Evolutionary conservation across 2,113 vertebrate species (phyloP).

Genomic region (Archilochus colubris): DNA sequence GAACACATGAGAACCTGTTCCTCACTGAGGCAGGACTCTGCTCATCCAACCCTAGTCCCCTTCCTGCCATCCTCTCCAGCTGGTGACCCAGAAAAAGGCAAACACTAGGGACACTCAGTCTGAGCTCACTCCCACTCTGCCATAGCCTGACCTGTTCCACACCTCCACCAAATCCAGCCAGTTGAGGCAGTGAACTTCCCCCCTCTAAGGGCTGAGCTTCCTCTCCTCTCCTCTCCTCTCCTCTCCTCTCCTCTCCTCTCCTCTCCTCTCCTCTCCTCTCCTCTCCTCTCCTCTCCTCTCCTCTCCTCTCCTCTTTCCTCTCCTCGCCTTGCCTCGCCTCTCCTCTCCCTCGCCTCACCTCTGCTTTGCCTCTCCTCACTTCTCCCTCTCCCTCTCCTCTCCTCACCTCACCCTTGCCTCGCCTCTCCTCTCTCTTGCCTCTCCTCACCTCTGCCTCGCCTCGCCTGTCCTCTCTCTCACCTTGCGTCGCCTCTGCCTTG

Average conservation of each 20-base stretch:
- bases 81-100: not conserved
- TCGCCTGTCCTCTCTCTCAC: too few species aligned
- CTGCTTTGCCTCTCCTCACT: too few species aligned
- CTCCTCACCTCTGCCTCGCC: too few species aligned
- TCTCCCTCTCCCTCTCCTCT: too few species aligned
- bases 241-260: too few species aligned
- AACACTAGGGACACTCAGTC: not conserved
- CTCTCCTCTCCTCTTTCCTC: not conserved
- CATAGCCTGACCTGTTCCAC: fast-evolving
- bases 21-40: not conserved
- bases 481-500: too few species aligned
- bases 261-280: too few species aligned
- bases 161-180: not conserved
- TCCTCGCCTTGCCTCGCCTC: too few species aligned
- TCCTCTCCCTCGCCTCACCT: too few species aligned
- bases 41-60: not conserved
- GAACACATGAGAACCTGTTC: not conserved
- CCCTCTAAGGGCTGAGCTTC: not conserved
- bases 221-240: too few species aligned
- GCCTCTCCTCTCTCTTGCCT: too few species aligned
- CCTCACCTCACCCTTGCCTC: too few species aligned
- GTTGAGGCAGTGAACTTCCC: not conserved
- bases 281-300: not conserved
- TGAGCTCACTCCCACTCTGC: not conserved
- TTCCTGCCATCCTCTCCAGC: not conserved